Base-by-base conservation (phyloP, 2,113 vertebrate genomes). In the Mus pahari region DNA sequence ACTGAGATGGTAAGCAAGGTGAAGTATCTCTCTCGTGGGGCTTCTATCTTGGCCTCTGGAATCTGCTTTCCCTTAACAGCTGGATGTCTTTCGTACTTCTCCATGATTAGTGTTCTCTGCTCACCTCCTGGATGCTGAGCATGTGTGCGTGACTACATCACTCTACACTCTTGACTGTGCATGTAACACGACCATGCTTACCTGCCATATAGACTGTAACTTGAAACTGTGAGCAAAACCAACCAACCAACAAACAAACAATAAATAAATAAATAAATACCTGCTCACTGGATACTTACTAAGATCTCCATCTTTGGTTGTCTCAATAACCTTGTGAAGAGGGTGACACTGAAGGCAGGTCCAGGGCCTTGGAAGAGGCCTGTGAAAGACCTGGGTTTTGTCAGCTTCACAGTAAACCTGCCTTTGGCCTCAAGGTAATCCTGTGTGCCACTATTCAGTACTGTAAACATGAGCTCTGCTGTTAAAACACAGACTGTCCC, bases 381-480 rank as follows among this genome's bases (percentile, higher is more conserved):
- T 31, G 22, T 3, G 24, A 13, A 83, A 83, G 16, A 60, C 26
- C 16, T 66, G 55, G 0, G 2, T 17, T 79, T 90, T 17, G 68
- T 48, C 45, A 89, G 84, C n/a, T 58, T 89, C 90, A 58, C 36
- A 86, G 66, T 68, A 89, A 78, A 94, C 89, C 79, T 93, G 78
- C 33, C 53, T 66, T 75, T n/a, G 33, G 78, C n/a, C 92, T 92
- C 79, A 39, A 48, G 84, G 79, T 62, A 45, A 94, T 39, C 68
- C 12, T 66, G 60, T 66, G 14, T 39, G 62, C n/a, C 60, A 81
- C 66, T 24, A 16, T 16, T 48, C 17, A 36, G 60, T 24, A 55
- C 28, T 68, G 48, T 26, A 42, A 53, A 55, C 16, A 16, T 45
- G 48, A 90, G 48, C 39, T 75, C 64, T 33, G 8, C 31, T 83